phyloP scores from a whole-genome alignment of 2,797 vertebrate genomes.

The Molossus alvarezi region DNA sequence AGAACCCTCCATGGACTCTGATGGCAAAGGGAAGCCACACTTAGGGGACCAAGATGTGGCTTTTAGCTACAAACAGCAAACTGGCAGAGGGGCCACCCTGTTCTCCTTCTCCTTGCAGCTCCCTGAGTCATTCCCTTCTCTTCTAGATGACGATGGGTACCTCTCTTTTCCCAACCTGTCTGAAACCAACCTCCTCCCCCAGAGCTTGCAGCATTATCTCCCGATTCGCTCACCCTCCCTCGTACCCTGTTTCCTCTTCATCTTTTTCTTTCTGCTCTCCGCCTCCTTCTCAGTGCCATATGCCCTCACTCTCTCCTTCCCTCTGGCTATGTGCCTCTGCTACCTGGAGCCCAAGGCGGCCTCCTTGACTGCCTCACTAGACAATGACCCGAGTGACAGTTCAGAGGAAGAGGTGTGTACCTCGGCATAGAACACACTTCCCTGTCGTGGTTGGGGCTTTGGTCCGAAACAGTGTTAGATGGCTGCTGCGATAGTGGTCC shows the following conservation, averaged over 20 bases:
- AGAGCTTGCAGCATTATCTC: slow-evolving; percentile 96
- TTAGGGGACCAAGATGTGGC: slow-evolving; percentile 93
- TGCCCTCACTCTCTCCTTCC: slow-evolving; percentile 99
- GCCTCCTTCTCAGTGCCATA: slow-evolving; percentile 99
- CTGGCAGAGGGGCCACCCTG: slow-evolving; percentile 93
- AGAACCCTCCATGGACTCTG: slow-evolving; percentile 90
- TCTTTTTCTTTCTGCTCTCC: slow-evolving; percentile 99
- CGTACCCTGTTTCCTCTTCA: slow-evolving; percentile 99
- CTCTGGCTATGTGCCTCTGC: slow-evolving; percentile 99
- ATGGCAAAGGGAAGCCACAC: slow-evolving; percentile 90
- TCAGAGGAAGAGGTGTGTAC: slow-evolving; percentile 99
- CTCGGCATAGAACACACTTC: slow-evolving; percentile 92
- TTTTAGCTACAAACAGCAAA: slow-evolving; percentile 93
- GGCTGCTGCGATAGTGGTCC: slow-evolving; percentile 92
- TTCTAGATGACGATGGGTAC: slow-evolving; percentile 98
- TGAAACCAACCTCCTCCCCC: slow-evolving; percentile 95
- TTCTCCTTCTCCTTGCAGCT: slow-evolving; percentile 99
- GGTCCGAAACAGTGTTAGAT: slow-evolving; percentile 91
- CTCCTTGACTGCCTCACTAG: slow-evolving; percentile 98
- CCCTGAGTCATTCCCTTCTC: slow-evolving; percentile 95
- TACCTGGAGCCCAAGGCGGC: slow-evolving; percentile 99
- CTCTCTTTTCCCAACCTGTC: slow-evolving; percentile 97
- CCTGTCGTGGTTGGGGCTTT: slow-evolving; percentile 93
- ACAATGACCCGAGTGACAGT: slow-evolving; percentile 99
- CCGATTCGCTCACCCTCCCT: slow-evolving; percentile 98